phyloP scores from a whole-genome alignment of 2,113 vertebrate species.

The Ciconia maguari region DNA sequence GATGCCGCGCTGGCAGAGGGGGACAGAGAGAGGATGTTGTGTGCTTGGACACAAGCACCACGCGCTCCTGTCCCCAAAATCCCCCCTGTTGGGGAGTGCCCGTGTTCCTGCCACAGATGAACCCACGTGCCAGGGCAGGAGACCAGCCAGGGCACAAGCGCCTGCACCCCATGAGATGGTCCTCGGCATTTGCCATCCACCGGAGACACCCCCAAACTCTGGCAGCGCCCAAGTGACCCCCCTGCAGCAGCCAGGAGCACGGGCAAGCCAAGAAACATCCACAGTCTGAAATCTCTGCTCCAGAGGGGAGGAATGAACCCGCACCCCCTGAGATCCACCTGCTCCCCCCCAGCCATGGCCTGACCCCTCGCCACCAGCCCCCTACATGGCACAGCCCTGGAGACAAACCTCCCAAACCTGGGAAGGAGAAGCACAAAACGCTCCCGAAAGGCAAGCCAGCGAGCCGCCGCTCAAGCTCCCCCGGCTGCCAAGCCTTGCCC shows the following conservation, averaged over 20 bases:
- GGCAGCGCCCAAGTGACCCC: neutral
- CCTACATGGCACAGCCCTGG: neutral
- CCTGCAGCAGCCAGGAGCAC: neutral
- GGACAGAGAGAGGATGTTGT: fast-evolving
- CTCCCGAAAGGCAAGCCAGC: neutral
- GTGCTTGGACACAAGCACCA: neutral
- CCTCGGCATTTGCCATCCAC: neutral
- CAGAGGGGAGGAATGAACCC: neutral
- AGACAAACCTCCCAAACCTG: neutral
- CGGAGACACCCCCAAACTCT: neutral
- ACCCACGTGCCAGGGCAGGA: neutral
- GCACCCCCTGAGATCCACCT: neutral
- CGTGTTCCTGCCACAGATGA: neutral
- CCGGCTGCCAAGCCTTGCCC: neutral
- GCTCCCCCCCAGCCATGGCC: fast-evolving
- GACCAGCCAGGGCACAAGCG: fast-evolving
- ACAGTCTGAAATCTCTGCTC: neutral
- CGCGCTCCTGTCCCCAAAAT: neutral
- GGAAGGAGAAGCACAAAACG: neutral
- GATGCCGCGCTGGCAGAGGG: fast-evolving
- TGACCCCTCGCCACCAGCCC: fast-evolving
- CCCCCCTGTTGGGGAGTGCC: fast-evolving
- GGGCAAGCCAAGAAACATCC: neutral
- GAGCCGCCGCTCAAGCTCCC: neutral
- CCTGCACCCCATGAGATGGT: neutral